Percentiles rank a stretch among this genome's conserved stretches.
These are phyloP conservation scores for Rhadina sibilatrix DNA, from an alignment of 2,113 vertebrate genomes.

Conservation along the genomic window DNA sequence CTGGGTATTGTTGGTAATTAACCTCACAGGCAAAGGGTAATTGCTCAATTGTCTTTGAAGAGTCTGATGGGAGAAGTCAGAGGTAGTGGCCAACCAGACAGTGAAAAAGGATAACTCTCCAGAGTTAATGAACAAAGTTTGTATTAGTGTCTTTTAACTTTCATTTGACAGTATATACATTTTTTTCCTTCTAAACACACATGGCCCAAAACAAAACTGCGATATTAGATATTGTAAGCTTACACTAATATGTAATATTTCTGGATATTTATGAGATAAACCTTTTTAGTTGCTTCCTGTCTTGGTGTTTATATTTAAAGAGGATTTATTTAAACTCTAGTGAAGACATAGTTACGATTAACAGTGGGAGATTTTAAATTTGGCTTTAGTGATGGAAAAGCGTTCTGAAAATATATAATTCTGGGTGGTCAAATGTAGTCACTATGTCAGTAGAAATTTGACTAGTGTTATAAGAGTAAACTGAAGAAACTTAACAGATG, in stretches of 20 bases:
- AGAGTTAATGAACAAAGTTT: not conserved
- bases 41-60: constrained; percentile 26
- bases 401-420: not conserved
- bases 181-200: not conserved
- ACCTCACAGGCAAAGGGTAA: constrained; percentile 43
- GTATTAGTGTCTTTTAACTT: not conserved
- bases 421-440: not conserved
- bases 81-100: not conserved
- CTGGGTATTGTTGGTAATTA: constrained; percentile 42
- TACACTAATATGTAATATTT: not conserved
- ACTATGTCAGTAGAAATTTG: not conserved
- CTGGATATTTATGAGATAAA: not conserved
- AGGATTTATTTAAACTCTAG: not conserved
- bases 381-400: not conserved
- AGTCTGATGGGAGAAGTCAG: not conserved
- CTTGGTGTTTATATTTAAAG: not conserved
- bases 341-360: not conserved
- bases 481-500: not conserved
- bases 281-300: not conserved
- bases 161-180: not conserved
- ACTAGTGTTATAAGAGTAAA: not conserved
- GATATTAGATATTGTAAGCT: not conserved
- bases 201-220: not conserved
- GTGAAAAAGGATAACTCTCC: not conserved
- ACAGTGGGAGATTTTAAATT: not conserved